phyloP scores from a whole-genome alignment of 2,888 invertebrate genomes.

The Lypha dubia region DNA sequence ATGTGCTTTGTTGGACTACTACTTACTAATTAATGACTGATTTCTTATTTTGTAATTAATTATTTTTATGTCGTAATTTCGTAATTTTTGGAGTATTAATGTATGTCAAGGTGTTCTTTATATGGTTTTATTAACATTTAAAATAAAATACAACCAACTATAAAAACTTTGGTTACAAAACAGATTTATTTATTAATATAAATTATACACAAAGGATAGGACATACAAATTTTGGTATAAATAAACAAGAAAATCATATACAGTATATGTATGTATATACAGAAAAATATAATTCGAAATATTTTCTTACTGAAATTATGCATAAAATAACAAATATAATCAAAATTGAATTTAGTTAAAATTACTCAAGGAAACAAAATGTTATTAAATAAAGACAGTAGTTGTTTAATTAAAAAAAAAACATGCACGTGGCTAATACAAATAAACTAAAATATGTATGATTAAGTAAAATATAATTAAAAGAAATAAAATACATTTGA shows the following conservation, averaged over 20 bases:
- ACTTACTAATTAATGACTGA: too few relatives aligned
- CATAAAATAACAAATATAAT: conserved; percentile 42
- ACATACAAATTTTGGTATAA: conserved; percentile 39
- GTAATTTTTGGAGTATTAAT: too few relatives aligned
- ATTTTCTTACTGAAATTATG: conserved; percentile 11
- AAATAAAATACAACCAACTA: background rate
- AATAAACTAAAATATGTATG: conserved; percentile 26
- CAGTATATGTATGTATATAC: conserved; percentile 59
- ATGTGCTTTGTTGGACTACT: too few relatives aligned
- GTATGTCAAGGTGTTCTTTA: background rate
- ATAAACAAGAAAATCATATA: conserved; percentile 30
- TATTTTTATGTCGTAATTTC: too few relatives aligned
- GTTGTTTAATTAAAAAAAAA: conserved; percentile 16
- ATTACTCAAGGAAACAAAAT: conserved; percentile 3
- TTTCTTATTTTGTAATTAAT: too few relatives aligned
- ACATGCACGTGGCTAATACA: conserved; percentile 29
- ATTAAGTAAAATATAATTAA: background rate
- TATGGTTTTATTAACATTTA: background rate
- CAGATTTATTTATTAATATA: conserved; percentile 57
- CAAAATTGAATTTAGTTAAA: conserved; percentile 53
- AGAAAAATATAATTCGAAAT: conserved; percentile 45
- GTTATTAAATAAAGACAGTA: conserved; percentile 7
- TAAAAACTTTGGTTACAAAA: conserved; percentile 48
- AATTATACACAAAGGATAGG: conserved; percentile 65
- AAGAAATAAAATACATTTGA: conserved; percentile 30